Evolutionary conservation across 2,888 invertebrate species (phyloP).

Genomic region (Volucella zonaria): DNA sequence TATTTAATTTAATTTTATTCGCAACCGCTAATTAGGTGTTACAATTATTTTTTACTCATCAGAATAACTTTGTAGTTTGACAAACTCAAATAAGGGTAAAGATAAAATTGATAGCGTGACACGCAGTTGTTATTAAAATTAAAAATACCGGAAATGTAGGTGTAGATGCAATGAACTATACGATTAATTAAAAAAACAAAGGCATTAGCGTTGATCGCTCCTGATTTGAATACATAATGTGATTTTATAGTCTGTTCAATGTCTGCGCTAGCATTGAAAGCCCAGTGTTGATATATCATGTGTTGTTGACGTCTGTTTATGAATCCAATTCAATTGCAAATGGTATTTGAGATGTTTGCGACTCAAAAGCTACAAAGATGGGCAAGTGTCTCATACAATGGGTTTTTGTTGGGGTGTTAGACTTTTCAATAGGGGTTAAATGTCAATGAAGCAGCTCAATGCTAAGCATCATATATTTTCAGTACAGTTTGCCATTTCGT

Average conservation of each 20-base stretch:
- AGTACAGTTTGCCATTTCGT: no score
- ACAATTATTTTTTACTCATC: background rate
- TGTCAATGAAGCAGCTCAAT: no score
- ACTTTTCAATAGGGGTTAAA: no score
- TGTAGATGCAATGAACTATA: background rate
- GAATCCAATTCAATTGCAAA: no score
- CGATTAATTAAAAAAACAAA: background rate
- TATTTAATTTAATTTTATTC: no score
- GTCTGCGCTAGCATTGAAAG: background rate
- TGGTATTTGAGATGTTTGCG: no score
- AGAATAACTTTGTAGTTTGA: constrained; percentile 5
- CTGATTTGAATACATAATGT: constrained; percentile 6
- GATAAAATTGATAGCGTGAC: constrained; percentile 2
- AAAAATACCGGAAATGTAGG: constrained; percentile 26
- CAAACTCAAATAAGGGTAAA: background rate
- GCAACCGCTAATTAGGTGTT: background rate
- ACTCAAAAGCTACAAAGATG: no score
- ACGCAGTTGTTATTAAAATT: constrained; percentile 36
- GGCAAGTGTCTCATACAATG: no score
- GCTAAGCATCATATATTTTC: no score
- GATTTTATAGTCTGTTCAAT: background rate
- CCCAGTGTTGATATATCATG: no score
- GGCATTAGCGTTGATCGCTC: background rate
- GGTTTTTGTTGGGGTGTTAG: no score
- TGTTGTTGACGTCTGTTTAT: no score